Evolutionary conservation across 2,797 vertebrate genomes (phyloP).

Genomic region (Amazonetta brasiliensis): DNA sequence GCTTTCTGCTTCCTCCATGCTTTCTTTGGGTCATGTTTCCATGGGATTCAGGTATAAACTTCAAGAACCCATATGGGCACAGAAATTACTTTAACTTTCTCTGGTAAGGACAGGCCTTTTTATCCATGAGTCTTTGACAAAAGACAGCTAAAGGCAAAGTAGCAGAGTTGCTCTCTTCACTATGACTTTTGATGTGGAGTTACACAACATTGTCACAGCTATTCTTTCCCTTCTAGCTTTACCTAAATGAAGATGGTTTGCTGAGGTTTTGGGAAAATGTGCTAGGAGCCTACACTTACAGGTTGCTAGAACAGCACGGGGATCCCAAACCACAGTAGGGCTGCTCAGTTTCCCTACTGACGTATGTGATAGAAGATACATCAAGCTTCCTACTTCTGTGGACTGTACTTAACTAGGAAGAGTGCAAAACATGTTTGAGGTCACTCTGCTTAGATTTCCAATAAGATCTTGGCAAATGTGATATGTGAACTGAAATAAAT

Average conservation of each 20-base stretch:
- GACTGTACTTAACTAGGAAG: neutral
- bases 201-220: neutral
- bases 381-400: neutral
- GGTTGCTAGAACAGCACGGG: neutral
- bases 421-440: neutral
- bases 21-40: neutral
- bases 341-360: neutral
- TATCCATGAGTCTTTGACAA: neutral
- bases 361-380: neutral
- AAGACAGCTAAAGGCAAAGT: neutral
- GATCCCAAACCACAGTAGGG: neutral
- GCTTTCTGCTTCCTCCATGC: rapidly evolving
- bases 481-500: neutral
- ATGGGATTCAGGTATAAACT: neutral
- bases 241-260: neutral
- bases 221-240: neutral
- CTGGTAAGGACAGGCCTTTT: neutral
- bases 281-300: neutral
- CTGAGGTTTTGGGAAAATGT: neutral
- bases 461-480: neutral
- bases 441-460: neutral
- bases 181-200: neutral
- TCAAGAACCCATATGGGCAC: neutral
- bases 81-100: neutral
- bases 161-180: neutral